These are phyloP conservation scores for Trachythela sp. DNA, from an alignment of 64 coral and sea anemone genomes.

Conservation along the genomic window DNA sequence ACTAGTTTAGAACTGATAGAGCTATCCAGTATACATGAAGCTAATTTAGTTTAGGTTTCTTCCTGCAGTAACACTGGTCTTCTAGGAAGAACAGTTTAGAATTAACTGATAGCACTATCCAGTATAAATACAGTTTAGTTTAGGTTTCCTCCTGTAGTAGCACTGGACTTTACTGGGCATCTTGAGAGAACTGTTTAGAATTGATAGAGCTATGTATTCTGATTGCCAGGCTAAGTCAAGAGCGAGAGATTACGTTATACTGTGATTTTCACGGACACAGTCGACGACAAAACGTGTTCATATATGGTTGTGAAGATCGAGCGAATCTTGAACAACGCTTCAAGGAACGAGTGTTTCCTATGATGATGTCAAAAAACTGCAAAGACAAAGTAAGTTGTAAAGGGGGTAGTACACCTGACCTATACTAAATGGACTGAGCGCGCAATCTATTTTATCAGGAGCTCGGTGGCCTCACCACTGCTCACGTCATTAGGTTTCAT, in stretches of 20 bases:
- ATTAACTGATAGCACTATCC: no score
- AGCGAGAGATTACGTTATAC: constrained; percentile 75
- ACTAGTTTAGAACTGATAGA: no score
- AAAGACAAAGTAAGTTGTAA: constrained; percentile 51
- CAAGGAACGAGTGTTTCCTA: constrained; percentile 69
- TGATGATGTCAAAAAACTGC: constrained; percentile 85
- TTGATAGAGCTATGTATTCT: neutral
- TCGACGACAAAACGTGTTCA: constrained; percentile 89
- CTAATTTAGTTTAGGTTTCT: no score
- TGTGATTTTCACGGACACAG: constrained; percentile 94
- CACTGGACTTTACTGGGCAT: no score
- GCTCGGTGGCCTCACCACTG: no score
- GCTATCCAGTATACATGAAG: no score
- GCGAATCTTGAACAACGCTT: constrained; percentile 60
- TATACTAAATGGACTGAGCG: neutral
- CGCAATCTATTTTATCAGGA: neutral
- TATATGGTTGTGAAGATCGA: constrained; percentile 87
- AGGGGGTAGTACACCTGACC: neutral
- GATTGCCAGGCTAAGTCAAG: constrained; percentile 54
- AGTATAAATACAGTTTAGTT: no score
- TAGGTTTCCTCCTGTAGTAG: no score
- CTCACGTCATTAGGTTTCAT: no score
- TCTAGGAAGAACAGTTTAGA: no score
- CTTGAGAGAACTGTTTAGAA: no score
- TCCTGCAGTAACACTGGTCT: no score